These are phyloP conservation scores for Anoura caudifer DNA, from an alignment of 2,113 vertebrate species.

Conservation along the genomic window DNA sequence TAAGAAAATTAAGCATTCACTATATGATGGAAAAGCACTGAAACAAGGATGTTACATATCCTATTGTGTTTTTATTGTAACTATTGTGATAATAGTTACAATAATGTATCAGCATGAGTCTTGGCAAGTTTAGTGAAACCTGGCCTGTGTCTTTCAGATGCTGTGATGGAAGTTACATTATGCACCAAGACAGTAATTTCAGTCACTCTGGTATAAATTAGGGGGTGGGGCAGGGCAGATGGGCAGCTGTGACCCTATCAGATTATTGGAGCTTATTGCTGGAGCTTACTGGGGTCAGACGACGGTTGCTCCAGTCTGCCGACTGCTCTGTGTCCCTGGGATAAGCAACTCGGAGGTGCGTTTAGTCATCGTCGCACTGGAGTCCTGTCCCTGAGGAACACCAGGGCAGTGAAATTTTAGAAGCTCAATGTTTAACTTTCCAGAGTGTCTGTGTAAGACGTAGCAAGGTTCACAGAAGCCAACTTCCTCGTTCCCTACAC, in stretches of 20 bases:
- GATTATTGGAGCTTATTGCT: constrained; percentile 24
- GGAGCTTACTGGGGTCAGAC: constrained; percentile 49
- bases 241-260: constrained; percentile 44
- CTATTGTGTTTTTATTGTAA: not conserved
- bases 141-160: not conserved
- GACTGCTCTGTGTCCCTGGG: constrained; percentile 66
- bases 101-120: not conserved
- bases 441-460: constrained; percentile 62
- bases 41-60: not conserved
- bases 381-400: constrained; percentile 50
- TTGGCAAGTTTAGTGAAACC: not conserved
- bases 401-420: constrained; percentile 74
- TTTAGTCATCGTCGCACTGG: constrained; percentile 64
- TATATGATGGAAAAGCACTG: not conserved
- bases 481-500: constrained; percentile 56
- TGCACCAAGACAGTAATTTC: not conserved
- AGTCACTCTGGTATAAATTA: not conserved
- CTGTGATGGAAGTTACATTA: not conserved
- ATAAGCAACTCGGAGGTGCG: constrained; percentile 71
- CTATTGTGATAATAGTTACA: not conserved
- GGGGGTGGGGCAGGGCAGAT: not conserved
- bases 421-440: constrained; percentile 72
- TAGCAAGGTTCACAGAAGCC: constrained; percentile 59
- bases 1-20: constrained; percentile 26
- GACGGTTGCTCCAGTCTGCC: constrained; percentile 70